phyloP scores from a whole-genome alignment of 2,888 invertebrate genomes.

The Melinaea menophilus region DNA sequence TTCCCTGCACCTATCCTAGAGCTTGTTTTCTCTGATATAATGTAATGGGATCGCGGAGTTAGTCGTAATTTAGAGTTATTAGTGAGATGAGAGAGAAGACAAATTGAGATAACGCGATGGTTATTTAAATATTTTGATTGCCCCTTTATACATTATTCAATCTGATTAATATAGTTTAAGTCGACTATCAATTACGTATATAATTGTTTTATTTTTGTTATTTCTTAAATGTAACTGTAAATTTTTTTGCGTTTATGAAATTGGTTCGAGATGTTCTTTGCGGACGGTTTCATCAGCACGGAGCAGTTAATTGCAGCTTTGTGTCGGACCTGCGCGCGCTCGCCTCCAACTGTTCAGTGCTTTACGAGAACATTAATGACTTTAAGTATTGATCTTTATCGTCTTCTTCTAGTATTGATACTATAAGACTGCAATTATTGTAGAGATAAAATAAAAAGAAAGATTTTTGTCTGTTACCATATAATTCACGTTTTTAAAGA shows the following conservation, averaged over 20 bases:
- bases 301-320: background rate
- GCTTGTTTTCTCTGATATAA: slow-evolving; percentile 11
- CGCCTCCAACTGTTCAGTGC: slow-evolving; percentile 1
- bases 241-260: slow-evolving; percentile 2
- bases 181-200: no score
- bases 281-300: background rate
- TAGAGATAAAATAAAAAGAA: no score
- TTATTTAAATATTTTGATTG: background rate
- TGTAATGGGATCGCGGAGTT: slow-evolving; percentile 9
- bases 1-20: background rate
- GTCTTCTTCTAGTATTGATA: background rate
- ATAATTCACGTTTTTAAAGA: no score
- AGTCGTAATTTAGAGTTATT: background rate
- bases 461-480: no score
- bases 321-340: background rate
- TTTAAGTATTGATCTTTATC: background rate
- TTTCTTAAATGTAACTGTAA: background rate
- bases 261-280: background rate
- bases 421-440: no score
- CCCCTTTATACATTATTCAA: background rate
- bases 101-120: background rate
- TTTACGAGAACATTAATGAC: background rate
- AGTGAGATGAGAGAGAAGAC: background rate
- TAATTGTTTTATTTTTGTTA: no score
- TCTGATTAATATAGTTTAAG: background rate